Percentiles rank a stretch among this genome's conserved stretches.
Evolutionary conservation across 2,113 vertebrate genomes (phyloP).

Genomic region (Tupaia chinensis): DNA sequence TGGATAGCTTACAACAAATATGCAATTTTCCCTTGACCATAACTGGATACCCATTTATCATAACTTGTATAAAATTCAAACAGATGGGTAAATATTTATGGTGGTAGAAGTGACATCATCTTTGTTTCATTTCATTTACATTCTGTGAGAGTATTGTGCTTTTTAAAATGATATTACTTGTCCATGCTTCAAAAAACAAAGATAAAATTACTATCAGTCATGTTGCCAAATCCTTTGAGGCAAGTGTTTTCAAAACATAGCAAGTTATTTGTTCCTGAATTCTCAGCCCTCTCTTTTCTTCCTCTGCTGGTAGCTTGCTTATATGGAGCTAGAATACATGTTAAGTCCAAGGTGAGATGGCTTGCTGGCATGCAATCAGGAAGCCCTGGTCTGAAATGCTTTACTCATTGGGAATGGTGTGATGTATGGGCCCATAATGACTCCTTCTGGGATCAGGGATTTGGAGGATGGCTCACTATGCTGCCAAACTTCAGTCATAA

Average conservation of each 20-base stretch:
- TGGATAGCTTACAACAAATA: constrained; percentile 21
- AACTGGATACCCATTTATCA: not conserved
- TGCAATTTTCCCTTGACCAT: not conserved
- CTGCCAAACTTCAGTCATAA: not conserved
- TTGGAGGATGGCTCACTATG: not conserved
- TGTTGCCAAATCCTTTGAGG: constrained; percentile 48
- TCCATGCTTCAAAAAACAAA: constrained; percentile 43
- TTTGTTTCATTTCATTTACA: constrained; percentile 58
- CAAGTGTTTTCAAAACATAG: constrained; percentile 33
- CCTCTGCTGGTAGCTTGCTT: constrained; percentile 23
- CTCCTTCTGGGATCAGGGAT: not conserved
- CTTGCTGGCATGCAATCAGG: not conserved
- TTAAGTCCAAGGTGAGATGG: not conserved
- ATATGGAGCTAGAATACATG: not conserved
- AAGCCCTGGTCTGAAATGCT: not conserved
- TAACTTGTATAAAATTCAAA: constrained; percentile 40
- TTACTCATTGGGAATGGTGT: not conserved
- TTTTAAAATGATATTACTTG: constrained; percentile 58
- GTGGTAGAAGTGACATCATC: constrained; percentile 37
- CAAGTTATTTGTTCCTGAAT: constrained; percentile 27
- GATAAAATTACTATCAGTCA: constrained; percentile 7
- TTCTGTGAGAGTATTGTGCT: constrained; percentile 31
- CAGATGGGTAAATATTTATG: constrained; percentile 60
- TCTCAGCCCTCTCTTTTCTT: not conserved
- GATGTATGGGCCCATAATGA: not conserved